Conservation (phyloP, 2,888 invertebrate species). For the Amphipyra tragopoginis region DNA sequence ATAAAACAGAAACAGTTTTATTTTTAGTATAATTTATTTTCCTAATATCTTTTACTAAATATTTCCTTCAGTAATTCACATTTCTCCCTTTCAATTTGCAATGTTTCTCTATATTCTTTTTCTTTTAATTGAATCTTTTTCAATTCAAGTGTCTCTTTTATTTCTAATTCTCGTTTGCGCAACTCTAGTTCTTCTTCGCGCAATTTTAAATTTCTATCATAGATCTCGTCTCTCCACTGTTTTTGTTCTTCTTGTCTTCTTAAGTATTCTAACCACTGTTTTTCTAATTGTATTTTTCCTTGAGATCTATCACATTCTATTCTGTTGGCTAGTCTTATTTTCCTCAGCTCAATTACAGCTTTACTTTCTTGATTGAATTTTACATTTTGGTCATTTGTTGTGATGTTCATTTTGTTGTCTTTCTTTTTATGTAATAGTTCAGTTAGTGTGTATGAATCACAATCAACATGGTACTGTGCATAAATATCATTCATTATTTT, state of each 20-base stretch:
- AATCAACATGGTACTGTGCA: conserved; percentile 68
- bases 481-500: conserved; percentile 73
- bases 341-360: conserved; percentile 70
- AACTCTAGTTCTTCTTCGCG: conserved; percentile 70
- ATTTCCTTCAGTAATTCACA: conserved; percentile 69
- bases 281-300: conserved; percentile 74
- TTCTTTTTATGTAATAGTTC: conserved; percentile 64
- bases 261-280: conserved; percentile 75
- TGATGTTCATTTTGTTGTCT: conserved; percentile 28
- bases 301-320: conserved; percentile 72
- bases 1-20: too few species aligned
- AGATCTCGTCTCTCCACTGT: conserved; percentile 63
- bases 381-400: conserved; percentile 25
- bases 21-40: not conserved
- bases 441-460: conserved; percentile 62
- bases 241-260: conserved; percentile 67
- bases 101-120: conserved; percentile 64
- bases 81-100: conserved; percentile 71
- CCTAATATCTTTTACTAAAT: conserved; percentile 50
- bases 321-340: conserved; percentile 72
- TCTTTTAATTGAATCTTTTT: conserved; percentile 68
- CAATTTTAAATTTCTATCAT: conserved; percentile 66
- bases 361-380: conserved; percentile 63
- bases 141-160: conserved; percentile 69
- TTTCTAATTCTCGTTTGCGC: conserved; percentile 66